These are phyloP conservation scores for Poecilobothrus nobilitatus DNA, from an alignment of 2,888 invertebrate species.

Conservation along the genomic window DNA sequence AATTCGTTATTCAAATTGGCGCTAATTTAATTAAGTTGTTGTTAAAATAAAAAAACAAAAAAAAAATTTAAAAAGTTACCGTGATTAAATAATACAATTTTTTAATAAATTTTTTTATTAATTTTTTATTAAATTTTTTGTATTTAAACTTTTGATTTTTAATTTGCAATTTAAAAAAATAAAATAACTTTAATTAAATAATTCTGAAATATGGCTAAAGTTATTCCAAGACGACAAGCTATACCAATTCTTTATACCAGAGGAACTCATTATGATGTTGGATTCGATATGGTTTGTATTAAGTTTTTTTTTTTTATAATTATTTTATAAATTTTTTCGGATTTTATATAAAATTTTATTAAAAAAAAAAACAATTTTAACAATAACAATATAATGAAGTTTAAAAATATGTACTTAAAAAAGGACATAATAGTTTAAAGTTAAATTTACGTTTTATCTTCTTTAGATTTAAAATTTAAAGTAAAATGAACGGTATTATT, in stretches of 20 bases:
- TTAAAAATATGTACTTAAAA: too few relatives aligned
- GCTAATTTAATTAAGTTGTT: not conserved
- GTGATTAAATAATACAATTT: not conserved
- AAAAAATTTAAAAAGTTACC: not conserved
- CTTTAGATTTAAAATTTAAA: too few relatives aligned
- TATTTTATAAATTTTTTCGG: too few relatives aligned
- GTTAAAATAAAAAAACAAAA: not conserved
- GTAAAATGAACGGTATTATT: too few relatives aligned
- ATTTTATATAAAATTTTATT: too few relatives aligned
- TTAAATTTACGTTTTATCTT: too few relatives aligned
- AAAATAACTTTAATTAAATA: conserved; percentile 16
- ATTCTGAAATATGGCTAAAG: conserved; percentile 32
- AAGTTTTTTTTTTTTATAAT: too few relatives aligned
- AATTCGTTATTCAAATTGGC: not conserved
- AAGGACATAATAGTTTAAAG: too few relatives aligned
- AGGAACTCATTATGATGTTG: conserved; percentile 79
- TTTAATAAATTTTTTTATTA: not conserved
- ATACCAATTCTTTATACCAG: conserved; percentile 70
- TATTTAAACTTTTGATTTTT: too few relatives aligned
- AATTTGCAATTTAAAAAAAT: not conserved
- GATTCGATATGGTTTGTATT: conserved; percentile 73
- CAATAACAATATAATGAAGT: too few relatives aligned
- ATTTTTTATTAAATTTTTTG: not conserved
- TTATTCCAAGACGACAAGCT: conserved; percentile 49
- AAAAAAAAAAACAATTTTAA: too few relatives aligned